Percentiles rank a stretch among this genome's conserved stretches.
phyloP scores from a whole-genome alignment of 2,797 vertebrate species.

The Acipenser ruthenus region DNA sequence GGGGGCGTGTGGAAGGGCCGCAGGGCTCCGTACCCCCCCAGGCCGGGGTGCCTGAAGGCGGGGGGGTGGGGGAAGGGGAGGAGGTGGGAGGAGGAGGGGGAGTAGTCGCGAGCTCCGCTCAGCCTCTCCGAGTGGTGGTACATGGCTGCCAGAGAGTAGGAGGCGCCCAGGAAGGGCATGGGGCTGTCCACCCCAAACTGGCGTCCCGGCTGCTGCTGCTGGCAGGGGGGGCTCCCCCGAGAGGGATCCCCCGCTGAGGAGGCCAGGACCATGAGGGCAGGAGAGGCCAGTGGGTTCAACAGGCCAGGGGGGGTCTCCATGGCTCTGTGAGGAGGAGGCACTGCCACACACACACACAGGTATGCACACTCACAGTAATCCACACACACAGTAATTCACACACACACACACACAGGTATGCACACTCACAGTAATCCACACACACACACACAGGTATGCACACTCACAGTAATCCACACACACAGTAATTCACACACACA shows the following conservation, averaged over 20 bases:
- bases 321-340: background rate
- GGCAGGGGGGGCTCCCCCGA: slow-evolving; percentile 9
- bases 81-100: slow-evolving; percentile 17
- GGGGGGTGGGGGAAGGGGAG: slow-evolving; percentile 18
- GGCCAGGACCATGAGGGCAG: slow-evolving; percentile 30
- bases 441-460: no score
- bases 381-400: no score
- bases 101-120: slow-evolving; percentile 6
- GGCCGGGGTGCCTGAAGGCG: slow-evolving; percentile 20
- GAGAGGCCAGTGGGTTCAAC: slow-evolving; percentile 22
- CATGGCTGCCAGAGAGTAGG: slow-evolving; percentile 24
- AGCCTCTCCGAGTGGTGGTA: slow-evolving; percentile 23
- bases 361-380: background rate
- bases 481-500: no score
- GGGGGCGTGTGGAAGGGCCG: slow-evolving; percentile 22
- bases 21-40: slow-evolving; percentile 21
- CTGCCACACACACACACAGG: background rate
- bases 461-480: no score
- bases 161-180: slow-evolving; percentile 24
- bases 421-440: no score
- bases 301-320: slow-evolving; percentile 24
- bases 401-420: no score
- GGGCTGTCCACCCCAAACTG: slow-evolving; percentile 25
- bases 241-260: slow-evolving; percentile 24
- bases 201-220: slow-evolving; percentile 8